These are phyloP conservation scores for Catharus ustulatus DNA, from an alignment of 2,797 vertebrate species.

Conservation along the genomic window DNA sequence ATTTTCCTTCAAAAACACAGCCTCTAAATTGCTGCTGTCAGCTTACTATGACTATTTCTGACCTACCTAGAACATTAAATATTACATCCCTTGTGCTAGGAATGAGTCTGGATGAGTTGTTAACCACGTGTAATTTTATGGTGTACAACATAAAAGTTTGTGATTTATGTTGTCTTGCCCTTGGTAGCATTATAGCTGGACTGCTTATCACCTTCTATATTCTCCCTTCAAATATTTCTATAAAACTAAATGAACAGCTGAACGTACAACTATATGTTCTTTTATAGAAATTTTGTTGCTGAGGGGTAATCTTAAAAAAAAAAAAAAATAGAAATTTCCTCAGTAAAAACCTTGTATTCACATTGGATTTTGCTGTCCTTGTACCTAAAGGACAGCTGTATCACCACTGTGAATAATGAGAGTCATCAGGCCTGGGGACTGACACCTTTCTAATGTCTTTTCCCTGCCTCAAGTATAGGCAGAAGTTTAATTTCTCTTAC, in stretches of 20 bases:
- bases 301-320: neutral
- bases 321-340: neutral
- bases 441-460: neutral
- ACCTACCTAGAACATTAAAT: neutral
- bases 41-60: neutral
- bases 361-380: neutral
- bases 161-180: neutral
- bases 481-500: neutral
- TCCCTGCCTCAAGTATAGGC: neutral
- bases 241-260: neutral
- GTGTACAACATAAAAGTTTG: neutral
- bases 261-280: neutral
- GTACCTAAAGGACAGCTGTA: neutral
- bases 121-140: neutral
- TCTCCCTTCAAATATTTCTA: neutral
- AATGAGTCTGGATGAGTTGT: neutral
- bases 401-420: fast-evolving
- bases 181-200: neutral
- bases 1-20: neutral
- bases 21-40: neutral
- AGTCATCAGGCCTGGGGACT: neutral
- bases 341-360: neutral
- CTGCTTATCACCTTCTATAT: neutral
- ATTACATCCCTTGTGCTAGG: neutral
- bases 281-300: neutral